These are phyloP conservation scores for Dendrocincla tyrannina DNA, from an alignment of 2,797 vertebrate species.

Conservation along the genomic window DNA sequence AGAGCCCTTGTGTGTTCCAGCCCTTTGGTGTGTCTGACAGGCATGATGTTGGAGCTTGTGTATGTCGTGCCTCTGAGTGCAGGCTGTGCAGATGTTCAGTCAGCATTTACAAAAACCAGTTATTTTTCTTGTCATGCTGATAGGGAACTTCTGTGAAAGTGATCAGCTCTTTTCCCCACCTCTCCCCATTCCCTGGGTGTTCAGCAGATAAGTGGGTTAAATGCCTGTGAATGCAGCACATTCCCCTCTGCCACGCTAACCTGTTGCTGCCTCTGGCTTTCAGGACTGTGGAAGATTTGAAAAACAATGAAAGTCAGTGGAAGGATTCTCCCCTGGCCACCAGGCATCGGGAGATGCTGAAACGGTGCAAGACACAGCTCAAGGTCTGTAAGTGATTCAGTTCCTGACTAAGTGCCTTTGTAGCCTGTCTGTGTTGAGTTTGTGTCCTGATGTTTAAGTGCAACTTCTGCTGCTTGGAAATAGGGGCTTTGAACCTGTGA, in stretches of 20 bases:
- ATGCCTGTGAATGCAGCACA: background rate
- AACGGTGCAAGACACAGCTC: constrained; percentile 97
- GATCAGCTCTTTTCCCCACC: background rate
- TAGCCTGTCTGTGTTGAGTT: background rate
- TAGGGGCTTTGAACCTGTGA: background rate
- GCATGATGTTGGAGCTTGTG: background rate
- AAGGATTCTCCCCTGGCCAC: constrained; percentile 95
- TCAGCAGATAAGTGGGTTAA: background rate
- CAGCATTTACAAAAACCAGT: background rate
- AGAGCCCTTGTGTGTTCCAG: background rate
- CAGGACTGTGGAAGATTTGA: constrained; percentile 97
- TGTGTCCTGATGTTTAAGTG: background rate
- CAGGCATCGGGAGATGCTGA: constrained; percentile 96
- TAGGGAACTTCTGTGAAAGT: background rate
- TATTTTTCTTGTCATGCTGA: background rate
- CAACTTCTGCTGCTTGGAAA: background rate
- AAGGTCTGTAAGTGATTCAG: constrained; percentile 82
- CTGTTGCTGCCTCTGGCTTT: background rate
- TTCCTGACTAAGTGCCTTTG: background rate
- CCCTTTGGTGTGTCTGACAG: background rate
- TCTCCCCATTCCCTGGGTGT: background rate
- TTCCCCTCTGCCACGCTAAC: background rate
- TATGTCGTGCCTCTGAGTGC: background rate
- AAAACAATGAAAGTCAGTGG: constrained; percentile 97
- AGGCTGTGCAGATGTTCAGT: background rate